Percentiles rank a stretch among this genome's conserved stretches.
Evolutionary conservation across 2,113 vertebrate genomes (phyloP).

Genomic region (Nymphicus hollandicus): DNA sequence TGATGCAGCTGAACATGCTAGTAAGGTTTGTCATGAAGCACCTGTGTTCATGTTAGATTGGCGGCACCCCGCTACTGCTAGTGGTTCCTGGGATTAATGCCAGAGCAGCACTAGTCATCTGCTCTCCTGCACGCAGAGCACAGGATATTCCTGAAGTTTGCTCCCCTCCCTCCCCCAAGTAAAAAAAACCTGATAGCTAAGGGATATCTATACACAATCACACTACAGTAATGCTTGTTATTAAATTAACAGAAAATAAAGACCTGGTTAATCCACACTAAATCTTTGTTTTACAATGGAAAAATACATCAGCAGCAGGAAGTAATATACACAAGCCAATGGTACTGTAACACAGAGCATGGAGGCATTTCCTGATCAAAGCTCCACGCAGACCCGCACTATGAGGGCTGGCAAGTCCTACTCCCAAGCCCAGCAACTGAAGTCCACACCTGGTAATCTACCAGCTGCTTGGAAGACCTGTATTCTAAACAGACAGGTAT

Average conservation of each 20-base stretch:
- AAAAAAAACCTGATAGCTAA: slow-evolving; percentile 74
- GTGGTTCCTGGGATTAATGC: slow-evolving; percentile 88
- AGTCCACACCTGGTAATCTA: slow-evolving; percentile 78
- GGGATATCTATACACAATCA: slow-evolving; percentile 86
- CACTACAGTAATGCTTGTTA: slow-evolving; percentile 96
- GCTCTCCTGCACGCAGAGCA: slow-evolving; percentile 79
- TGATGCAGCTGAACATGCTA: slow-evolving; percentile 97
- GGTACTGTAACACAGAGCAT: slow-evolving; percentile 79
- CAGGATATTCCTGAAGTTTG: slow-evolving; percentile 83
- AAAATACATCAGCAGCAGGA: slow-evolving; percentile 92
- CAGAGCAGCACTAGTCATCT: slow-evolving; percentile 78
- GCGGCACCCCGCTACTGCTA: slow-evolving; percentile 80
- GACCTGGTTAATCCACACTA: slow-evolving; percentile 87
- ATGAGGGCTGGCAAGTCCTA: slow-evolving; percentile 72
- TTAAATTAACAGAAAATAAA: slow-evolving; percentile 92
- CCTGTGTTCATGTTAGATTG: slow-evolving; percentile 87
- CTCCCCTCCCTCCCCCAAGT: slow-evolving; percentile 55
- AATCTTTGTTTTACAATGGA: slow-evolving; percentile 83
- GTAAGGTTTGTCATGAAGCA: slow-evolving; percentile 91
- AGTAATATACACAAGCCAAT: slow-evolving; percentile 85
- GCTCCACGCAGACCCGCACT: slow-evolving; percentile 79
- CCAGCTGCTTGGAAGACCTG: slow-evolving; percentile 87
- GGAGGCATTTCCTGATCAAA: slow-evolving; percentile 75
- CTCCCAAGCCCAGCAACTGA: slow-evolving; percentile 71
- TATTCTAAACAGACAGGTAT: slow-evolving; percentile 79